Percentiles rank a stretch among this genome's conserved stretches.
Evolutionary conservation across 2,113 vertebrate genomes (phyloP).

Genomic region (Tautogolabrus adspersus): DNA sequence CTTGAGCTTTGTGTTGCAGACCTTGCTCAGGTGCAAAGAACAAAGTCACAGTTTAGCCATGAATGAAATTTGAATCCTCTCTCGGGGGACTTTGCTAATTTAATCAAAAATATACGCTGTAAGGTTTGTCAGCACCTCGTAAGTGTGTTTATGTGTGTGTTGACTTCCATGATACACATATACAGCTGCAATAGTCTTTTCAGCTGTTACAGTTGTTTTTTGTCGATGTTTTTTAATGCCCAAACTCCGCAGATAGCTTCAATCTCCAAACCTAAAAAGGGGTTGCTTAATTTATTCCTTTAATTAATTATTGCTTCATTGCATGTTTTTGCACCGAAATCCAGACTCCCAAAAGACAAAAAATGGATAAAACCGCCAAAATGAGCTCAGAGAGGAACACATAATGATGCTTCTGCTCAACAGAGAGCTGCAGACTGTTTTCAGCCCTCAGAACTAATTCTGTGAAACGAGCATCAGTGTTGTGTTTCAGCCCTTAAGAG

Average conservation of each 20-base stretch:
- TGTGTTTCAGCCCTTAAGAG: slow-evolving; percentile 23
- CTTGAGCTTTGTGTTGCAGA: slow-evolving; percentile 22
- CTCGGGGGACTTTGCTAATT: background rate
- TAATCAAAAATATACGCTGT: slow-evolving; percentile 18
- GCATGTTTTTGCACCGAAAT: slow-evolving; percentile 17
- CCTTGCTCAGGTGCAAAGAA: slow-evolving; percentile 26
- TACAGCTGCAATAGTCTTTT: slow-evolving; percentile 7
- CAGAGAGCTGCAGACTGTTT: slow-evolving; percentile 17
- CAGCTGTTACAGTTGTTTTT: slow-evolving; percentile 8
- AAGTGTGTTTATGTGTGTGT: background rate
- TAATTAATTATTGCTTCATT: slow-evolving; percentile 32
- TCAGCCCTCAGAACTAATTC: slow-evolving; percentile 24
- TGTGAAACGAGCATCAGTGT: background rate
- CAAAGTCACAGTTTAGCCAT: slow-evolving; percentile 15
- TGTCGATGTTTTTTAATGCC: background rate
- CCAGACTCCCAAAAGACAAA: slow-evolving; percentile 13
- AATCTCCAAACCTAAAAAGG: slow-evolving; percentile 1
- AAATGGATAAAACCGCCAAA: slow-evolving; percentile 9
- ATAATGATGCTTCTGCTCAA: slow-evolving; percentile 43
- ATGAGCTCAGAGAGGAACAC: background rate
- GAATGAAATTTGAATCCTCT: slow-evolving; percentile 27
- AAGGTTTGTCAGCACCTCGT: slow-evolving; percentile 4
- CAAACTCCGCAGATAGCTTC: slow-evolving; percentile 1
- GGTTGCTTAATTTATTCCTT: slow-evolving; percentile 15
- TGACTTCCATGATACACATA: background rate